A percentile compares a stretch with the other conserved stretches of the same genome.
phyloP scores from a whole-genome alignment of 2,113 vertebrate genomes.

The Hipposideros armiger region DNA sequence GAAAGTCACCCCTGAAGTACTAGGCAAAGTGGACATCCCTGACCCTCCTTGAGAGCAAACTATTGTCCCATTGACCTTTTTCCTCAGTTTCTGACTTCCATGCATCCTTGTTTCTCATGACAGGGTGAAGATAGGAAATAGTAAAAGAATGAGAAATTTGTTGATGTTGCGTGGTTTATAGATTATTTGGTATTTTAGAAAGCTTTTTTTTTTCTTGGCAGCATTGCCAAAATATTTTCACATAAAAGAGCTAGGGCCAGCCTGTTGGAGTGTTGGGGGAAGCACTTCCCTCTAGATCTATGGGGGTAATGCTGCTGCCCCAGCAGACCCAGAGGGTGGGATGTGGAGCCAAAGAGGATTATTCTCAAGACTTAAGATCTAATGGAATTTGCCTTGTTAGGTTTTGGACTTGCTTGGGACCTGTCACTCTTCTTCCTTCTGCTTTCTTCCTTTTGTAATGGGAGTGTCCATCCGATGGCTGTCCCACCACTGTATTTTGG shows the following conservation, averaged over 20 bases:
- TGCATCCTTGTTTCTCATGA: neutral
- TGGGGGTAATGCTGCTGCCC: neutral
- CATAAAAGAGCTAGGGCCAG: neutral
- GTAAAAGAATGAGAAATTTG: neutral
- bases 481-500: too few relatives aligned
- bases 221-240: neutral
- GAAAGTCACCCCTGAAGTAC: neutral
- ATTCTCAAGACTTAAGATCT: neutral
- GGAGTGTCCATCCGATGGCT: neutral
- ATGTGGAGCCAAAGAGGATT: neutral
- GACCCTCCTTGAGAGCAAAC: neutral
- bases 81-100: neutral
- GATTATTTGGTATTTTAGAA: constrained; percentile 9
- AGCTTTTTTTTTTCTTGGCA: neutral
- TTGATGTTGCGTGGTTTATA: neutral
- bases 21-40: neutral
- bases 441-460: neutral
- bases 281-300: neutral
- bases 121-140: neutral
- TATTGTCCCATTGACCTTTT: neutral
- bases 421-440: neutral
- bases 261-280: neutral
- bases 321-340: neutral
- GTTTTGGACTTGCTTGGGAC: neutral
- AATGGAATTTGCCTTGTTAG: neutral